Percentiles rank a stretch among this genome's conserved stretches.
Conservation (phyloP, 2,113 vertebrate genomes). For the Emydocephalus ijimae region DNA sequence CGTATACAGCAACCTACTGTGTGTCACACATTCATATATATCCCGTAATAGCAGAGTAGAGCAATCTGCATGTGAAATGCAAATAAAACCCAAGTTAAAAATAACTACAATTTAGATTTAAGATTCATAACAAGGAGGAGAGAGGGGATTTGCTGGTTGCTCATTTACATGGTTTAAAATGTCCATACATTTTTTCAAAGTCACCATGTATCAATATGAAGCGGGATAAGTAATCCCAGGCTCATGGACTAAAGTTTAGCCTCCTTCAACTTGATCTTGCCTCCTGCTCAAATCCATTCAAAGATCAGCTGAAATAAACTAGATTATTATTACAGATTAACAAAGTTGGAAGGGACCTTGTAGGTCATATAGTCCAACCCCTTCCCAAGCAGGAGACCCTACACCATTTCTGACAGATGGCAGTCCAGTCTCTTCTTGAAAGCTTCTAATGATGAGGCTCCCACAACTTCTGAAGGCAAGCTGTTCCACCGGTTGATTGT, state of each 20-base stretch:
- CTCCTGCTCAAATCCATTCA: background rate
- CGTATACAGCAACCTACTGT: slow-evolving; percentile 1
- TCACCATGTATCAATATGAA: background rate
- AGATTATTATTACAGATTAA: no score
- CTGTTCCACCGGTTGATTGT: no score
- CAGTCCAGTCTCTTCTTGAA: no score
- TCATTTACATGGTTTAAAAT: slow-evolving; percentile 4
- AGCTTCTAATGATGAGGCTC: no score
- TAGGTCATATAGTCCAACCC: no score
- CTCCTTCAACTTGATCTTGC: background rate
- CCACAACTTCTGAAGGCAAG: no score
- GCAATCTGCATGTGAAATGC: background rate
- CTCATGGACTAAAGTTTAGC: background rate
- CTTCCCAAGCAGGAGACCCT: no score
- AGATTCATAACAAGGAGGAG: accelerated
- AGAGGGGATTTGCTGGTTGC: background rate
- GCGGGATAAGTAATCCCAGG: slow-evolving; percentile 6
- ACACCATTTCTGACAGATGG: no score
- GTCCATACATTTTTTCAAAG: slow-evolving; percentile 20
- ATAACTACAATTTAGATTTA: slow-evolving; percentile 25
- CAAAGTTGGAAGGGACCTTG: no score
- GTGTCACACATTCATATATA: slow-evolving; percentile 4
- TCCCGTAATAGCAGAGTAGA: background rate
- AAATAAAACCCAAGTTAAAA: slow-evolving; percentile 20
- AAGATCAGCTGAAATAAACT: background rate